Evolutionary conservation across 2,888 invertebrate genomes (phyloP).

Genomic region (Serripes groenlandicus): DNA sequence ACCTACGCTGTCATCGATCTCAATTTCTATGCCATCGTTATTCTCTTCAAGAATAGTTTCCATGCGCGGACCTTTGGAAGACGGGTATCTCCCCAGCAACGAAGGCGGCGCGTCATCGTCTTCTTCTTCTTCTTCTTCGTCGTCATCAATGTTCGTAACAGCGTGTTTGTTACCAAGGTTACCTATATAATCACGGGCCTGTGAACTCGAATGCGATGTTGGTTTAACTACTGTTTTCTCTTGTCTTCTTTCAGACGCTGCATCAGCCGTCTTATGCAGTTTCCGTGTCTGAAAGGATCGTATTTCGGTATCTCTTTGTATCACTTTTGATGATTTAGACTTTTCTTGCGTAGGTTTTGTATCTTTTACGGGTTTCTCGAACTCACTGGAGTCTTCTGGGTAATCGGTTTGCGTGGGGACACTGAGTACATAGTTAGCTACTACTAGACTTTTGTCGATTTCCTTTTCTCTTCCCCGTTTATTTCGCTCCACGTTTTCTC

Average conservation of each 20-base stretch:
- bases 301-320: conserved; percentile 2
- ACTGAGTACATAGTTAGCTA: conserved; percentile 16
- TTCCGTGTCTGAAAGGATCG: background rate
- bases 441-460: conserved; percentile 9
- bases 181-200: background rate
- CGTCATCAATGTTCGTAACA: background rate
- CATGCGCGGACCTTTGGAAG: conserved; percentile 55
- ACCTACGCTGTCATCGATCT: conserved; percentile 41
- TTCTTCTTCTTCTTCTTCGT: background rate
- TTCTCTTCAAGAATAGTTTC: conserved; percentile 61
- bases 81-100: conserved; percentile 27
- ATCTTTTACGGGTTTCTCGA: conserved; percentile 8
- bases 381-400: background rate
- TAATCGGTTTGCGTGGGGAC: conserved; percentile 23
- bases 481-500: conserved; percentile 40
- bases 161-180: background rate
- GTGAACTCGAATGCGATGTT: background rate
- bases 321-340: background rate
- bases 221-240: background rate
- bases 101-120: background rate
- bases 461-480: conserved; percentile 3
- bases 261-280: background rate
- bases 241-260: background rate
- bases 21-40: conserved; percentile 39
- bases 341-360: background rate